These are phyloP conservation scores for Eutolmus rufibarbis DNA, from an alignment of 2,888 invertebrate genomes.

Conservation along the genomic window DNA sequence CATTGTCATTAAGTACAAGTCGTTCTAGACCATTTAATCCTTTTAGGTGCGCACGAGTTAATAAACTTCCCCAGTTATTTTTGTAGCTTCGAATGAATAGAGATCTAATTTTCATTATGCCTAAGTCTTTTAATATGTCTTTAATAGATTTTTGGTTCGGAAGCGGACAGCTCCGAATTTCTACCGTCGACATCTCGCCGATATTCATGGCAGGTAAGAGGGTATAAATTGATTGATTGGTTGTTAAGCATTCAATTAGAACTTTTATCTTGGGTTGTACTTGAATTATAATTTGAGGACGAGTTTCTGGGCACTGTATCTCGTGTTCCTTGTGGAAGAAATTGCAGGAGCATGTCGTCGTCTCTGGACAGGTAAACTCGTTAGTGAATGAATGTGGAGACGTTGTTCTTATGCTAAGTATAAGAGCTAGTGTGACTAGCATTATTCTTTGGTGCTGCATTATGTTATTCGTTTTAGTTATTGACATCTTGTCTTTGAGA, in stretches of 20 bases:
- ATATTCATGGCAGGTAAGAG: conserved; percentile 57
- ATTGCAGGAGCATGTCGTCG: conserved; percentile 56
- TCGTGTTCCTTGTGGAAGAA: conserved; percentile 57
- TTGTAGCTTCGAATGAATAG: conserved; percentile 66
- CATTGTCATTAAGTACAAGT: conserved; percentile 69
- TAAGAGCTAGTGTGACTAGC: background rate
- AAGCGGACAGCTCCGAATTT: conserved; percentile 59
- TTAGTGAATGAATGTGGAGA: background rate
- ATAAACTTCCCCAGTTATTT: conserved; percentile 63
- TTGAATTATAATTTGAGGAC: conserved; percentile 57
- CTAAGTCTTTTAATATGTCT: conserved; percentile 57
- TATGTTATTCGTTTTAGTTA: background rate
- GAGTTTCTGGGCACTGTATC: conserved; percentile 57
- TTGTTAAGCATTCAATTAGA: conserved; percentile 58
- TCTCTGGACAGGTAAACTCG: conserved; percentile 43
- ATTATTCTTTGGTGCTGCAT: background rate
- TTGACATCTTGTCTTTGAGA: background rate
- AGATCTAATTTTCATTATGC: conserved; percentile 58
- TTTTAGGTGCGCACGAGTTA: conserved; percentile 68
- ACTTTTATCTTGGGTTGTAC: conserved; percentile 54
- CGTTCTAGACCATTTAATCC: conserved; percentile 67
- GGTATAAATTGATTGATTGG: conserved; percentile 55
- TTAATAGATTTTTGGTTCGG: conserved; percentile 63
- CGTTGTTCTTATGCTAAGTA: background rate
- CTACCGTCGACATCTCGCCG: conserved; percentile 55